Conservation (phyloP, 2,113 vertebrate genomes). For the Machaerirhynchus nigripectus region DNA sequence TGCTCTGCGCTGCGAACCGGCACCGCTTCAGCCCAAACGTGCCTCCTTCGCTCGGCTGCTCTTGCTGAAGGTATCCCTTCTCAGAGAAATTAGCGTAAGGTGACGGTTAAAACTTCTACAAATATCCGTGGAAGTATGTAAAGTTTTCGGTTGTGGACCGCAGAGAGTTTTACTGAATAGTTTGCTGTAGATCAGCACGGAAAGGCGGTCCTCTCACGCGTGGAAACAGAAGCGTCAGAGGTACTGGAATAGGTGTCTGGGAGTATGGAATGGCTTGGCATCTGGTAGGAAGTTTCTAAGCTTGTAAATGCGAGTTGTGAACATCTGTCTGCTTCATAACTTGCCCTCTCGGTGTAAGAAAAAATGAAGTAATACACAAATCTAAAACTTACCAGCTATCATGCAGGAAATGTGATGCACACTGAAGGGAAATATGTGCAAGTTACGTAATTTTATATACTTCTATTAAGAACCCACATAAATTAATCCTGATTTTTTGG, state of each 20-base stretch:
- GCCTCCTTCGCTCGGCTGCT: neutral
- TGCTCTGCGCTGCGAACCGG: neutral
- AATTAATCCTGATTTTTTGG: neutral
- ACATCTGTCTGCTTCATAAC: neutral
- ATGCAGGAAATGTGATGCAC: fast-evolving
- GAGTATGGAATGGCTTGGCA: neutral
- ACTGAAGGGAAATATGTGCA: neutral
- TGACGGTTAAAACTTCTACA: neutral
- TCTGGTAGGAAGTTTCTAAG: neutral
- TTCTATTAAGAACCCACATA: too few relatives aligned
- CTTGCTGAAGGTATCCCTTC: neutral
- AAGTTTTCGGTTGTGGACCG: neutral
- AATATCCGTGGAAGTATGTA: too few relatives aligned
- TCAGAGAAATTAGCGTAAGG: neutral
- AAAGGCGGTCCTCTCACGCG: neutral
- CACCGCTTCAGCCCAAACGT: neutral
- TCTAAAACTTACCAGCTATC: neutral
- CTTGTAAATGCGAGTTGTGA: neutral
- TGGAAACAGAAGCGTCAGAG: too few relatives aligned
- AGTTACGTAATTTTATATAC: neutral
- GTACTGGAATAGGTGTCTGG: fast-evolving
- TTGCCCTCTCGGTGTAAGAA: neutral
- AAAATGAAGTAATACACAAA: neutral
- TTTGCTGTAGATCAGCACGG: fast-evolving
- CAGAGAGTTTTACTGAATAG: neutral